Percentiles rank a stretch among this genome's conserved stretches.
These are phyloP conservation scores for Himalopsyche tibetana DNA, from an alignment of 2,888 invertebrate species.

Conservation along the genomic window DNA sequence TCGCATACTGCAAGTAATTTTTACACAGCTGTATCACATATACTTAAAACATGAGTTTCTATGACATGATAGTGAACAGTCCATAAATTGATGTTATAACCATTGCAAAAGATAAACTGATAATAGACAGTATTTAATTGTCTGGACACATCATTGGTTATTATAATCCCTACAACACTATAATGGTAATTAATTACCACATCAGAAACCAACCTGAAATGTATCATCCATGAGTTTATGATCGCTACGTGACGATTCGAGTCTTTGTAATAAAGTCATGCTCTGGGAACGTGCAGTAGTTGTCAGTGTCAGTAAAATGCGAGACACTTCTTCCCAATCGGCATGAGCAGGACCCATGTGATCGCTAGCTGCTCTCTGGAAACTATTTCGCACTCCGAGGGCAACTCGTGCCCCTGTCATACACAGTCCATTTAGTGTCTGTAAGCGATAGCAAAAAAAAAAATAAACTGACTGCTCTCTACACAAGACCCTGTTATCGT, in stretches of 20 bases:
- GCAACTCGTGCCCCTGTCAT: constrained; percentile 11
- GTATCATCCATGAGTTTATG: constrained; percentile 5
- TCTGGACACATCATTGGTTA: too few species aligned
- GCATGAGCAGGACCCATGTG: constrained; percentile 22
- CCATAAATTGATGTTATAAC: too few species aligned
- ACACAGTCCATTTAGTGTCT: constrained; percentile 20
- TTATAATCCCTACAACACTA: too few species aligned
- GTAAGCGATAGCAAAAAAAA: not conserved
- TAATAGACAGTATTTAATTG: too few species aligned
- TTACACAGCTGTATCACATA: too few species aligned
- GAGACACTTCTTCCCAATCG: constrained; percentile 43
- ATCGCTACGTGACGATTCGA: not conserved
- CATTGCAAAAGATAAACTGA: too few species aligned
- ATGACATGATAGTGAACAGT: too few species aligned
- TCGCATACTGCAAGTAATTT: too few species aligned
- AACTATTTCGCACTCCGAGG: constrained; percentile 8
- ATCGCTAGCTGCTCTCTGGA: not conserved
- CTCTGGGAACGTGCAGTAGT: constrained; percentile 6
- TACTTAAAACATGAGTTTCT: too few species aligned
- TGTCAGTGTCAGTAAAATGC: not conserved
- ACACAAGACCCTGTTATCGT: too few species aligned
- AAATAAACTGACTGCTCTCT: not conserved
- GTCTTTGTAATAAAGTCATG: not conserved
- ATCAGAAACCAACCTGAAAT: not conserved
- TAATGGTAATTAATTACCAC: not conserved